Conservation (phyloP, 1,140 invertebrate genomes). For the Pentalonia nigronervosa region DNA sequence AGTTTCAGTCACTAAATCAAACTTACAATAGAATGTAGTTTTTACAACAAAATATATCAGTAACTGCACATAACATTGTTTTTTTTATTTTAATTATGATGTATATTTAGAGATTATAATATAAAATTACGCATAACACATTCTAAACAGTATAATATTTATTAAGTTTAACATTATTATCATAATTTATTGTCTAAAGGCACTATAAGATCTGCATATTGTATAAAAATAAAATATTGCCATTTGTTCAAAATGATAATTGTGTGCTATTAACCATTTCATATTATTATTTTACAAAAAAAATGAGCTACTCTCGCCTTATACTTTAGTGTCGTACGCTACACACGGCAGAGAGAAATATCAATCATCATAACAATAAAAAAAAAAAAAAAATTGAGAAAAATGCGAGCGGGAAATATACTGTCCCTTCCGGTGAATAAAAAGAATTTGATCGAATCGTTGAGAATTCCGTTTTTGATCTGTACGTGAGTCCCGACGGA, state of each 20-base stretch:
- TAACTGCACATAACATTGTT: not conserved
- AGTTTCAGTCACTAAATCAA: constrained; percentile 15
- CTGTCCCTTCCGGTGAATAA: not conserved
- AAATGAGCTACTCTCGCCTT: not conserved
- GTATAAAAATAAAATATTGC: constrained; percentile 41
- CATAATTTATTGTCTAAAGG: constrained; percentile 19
- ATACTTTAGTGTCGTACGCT: not conserved
- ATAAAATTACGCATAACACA: not conserved
- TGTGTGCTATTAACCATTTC: not conserved
- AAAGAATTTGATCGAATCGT: constrained; percentile 7
- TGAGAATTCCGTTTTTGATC: not conserved
- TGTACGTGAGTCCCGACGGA: not conserved
- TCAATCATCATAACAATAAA: not conserved
- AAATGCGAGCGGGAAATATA: not conserved
- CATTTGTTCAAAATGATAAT: not conserved
- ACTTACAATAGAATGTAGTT: not conserved
- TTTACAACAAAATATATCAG: not conserved
- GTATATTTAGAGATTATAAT: not conserved
- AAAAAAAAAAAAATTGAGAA: not conserved
- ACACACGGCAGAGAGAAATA: not conserved
- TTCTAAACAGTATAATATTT: not conserved
- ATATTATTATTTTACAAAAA: not conserved
- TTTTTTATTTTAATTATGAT: not conserved
- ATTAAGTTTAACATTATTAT: constrained; percentile 18
- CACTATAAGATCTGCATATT: not conserved